These are phyloP conservation scores for Callospermophilus lateralis DNA, from an alignment of 2,113 vertebrate species.

Conservation along the genomic window DNA sequence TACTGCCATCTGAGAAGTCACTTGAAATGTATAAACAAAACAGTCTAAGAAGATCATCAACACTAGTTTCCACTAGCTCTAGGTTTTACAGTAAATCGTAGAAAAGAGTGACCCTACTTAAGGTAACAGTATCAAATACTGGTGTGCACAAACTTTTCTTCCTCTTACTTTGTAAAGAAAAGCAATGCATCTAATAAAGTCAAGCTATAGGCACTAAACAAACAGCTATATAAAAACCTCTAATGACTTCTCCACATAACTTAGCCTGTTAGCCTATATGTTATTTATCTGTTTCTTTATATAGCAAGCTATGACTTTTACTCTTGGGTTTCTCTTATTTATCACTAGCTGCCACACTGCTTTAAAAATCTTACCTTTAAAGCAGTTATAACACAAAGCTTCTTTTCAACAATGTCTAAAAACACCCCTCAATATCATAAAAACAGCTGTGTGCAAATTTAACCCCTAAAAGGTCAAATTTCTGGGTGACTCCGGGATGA, in stretches of 20 bases:
- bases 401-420: conserved; percentile 22
- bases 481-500: not conserved
- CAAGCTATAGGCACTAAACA: not conserved
- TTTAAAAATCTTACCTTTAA: conserved; percentile 30
- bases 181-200: not conserved
- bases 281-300: not conserved
- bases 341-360: not conserved
- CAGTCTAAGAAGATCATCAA: conserved; percentile 12
- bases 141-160: not conserved
- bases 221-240: not conserved
- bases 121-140: conserved; percentile 8
- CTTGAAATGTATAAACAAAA: not conserved
- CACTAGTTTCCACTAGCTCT: not conserved
- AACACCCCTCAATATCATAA: not conserved
- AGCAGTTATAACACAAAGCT: not conserved
- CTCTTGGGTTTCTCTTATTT: not conserved
- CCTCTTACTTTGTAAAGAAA: conserved; percentile 47
- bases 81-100: not conserved
- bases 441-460: conserved; percentile 9
- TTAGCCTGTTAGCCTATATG: not conserved
- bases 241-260: not conserved
- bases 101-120: conserved; percentile 4
- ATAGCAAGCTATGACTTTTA: not conserved
- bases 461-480: not conserved
- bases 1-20: conserved; percentile 5